Percentiles rank a stretch among this genome's conserved stretches.
These are phyloP conservation scores for Drosophila baimaii DNA, from an alignment of 1,140 invertebrate genomes.

Conservation along the genomic window DNA sequence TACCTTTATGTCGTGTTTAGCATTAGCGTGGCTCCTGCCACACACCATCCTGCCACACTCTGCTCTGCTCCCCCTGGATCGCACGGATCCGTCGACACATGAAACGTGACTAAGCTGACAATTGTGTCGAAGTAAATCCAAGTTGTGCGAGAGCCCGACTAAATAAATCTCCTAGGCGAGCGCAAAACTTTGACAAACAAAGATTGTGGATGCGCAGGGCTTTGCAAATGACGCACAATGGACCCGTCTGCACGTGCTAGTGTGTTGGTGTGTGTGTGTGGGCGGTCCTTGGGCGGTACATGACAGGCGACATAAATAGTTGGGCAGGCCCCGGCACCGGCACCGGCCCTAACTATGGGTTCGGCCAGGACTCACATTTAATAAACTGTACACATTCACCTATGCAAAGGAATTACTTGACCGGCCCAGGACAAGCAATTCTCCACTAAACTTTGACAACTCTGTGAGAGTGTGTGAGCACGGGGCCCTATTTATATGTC, in stretches of 20 bases:
- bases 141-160: slow-evolving; percentile 76
- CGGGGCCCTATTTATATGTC: slow-evolving; percentile 64
- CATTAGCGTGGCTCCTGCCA: slow-evolving; percentile 55
- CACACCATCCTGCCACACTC: background rate
- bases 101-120: slow-evolving; percentile 82
- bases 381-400: slow-evolving; percentile 55
- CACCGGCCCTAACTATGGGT: background rate
- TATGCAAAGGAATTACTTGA: slow-evolving; percentile 52
- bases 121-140: slow-evolving; percentile 82
- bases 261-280: background rate
- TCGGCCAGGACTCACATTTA: slow-evolving; percentile 40
- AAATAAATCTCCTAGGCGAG: slow-evolving; percentile 72
- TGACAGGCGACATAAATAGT: slow-evolving; percentile 59
- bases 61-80: slow-evolving; percentile 4
- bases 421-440: slow-evolving; percentile 22
- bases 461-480: slow-evolving; percentile 28
- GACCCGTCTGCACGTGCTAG: slow-evolving; percentile 10
- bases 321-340: slow-evolving; percentile 5
- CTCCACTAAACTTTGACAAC: slow-evolving; percentile 51
- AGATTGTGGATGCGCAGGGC: slow-evolving; percentile 56
- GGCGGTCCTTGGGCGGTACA: slow-evolving; percentile 19
- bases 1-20: slow-evolving; percentile 82
- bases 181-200: slow-evolving; percentile 61
- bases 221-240: slow-evolving; percentile 56
- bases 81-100: slow-evolving; percentile 53